Percentiles rank a stretch among this genome's conserved stretches.
Evolutionary conservation across 2,797 vertebrate species (phyloP).

Genomic region (Pangasius krempfi): DNA sequence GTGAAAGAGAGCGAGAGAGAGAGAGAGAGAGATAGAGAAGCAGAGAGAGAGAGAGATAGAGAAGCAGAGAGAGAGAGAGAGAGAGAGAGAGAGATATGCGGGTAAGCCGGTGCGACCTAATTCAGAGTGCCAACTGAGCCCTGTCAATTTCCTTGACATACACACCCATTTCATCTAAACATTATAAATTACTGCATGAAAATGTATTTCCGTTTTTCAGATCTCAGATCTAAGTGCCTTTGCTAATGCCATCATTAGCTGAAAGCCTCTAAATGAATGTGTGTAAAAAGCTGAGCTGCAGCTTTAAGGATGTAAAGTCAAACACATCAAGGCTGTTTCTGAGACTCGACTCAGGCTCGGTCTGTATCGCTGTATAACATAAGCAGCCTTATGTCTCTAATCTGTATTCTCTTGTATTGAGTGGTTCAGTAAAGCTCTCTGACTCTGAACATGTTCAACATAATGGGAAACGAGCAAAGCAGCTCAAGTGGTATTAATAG

Average conservation of each 20-base stretch:
- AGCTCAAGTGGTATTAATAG: slow-evolving; percentile 41
- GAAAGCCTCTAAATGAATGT: slow-evolving; percentile 17
- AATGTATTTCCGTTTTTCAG: not conserved
- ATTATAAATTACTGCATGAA: not conserved
- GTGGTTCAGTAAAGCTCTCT: slow-evolving; percentile 42
- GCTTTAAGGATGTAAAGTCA: slow-evolving; percentile 4
- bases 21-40: not conserved
- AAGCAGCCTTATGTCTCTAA: slow-evolving; percentile 26
- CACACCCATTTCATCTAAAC: slow-evolving; percentile 11
- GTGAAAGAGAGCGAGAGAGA: not conserved
- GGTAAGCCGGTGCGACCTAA: slow-evolving; percentile 74
- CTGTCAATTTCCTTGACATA: slow-evolving; percentile 66
- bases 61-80: not conserved
- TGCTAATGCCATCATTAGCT: slow-evolving; percentile 18
- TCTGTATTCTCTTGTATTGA: slow-evolving; percentile 42
- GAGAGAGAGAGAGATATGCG: not conserved
- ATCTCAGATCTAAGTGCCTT: slow-evolving; percentile 1
- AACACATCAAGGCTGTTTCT: slow-evolving; percentile 9
- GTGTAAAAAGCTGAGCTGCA: not conserved
- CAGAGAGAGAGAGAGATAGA: slow-evolving; percentile 11
- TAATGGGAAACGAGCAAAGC: slow-evolving; percentile 24
- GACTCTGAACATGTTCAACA: slow-evolving; percentile 43
- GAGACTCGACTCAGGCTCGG: not conserved
- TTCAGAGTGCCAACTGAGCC: slow-evolving; percentile 72
- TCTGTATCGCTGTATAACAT: slow-evolving; percentile 18